Base-by-base conservation (phyloP, 1,140 invertebrate species). In the Neuroterus valhalla region DNA sequence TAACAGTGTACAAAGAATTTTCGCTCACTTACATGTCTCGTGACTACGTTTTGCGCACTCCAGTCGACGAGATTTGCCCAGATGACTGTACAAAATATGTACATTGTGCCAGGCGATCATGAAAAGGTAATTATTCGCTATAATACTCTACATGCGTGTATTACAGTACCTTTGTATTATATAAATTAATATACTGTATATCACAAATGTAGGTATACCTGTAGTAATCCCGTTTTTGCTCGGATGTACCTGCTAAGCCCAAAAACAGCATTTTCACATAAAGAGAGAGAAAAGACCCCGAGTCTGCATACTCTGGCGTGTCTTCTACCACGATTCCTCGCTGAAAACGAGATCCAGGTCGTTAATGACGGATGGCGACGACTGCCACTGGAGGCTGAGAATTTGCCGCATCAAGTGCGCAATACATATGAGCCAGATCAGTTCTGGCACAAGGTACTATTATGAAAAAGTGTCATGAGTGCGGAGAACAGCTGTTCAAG, bases 21-120 rank as follows among this genome's bases (percentile, higher is more conserved):
- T 52, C 72, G 12, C 8, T 46, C 2, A 43, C 52, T 3, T 76
- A 76, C 19, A 76, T 76, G 70, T 17, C 48, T 19, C 31, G 68
- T 2, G 52, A 50, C 44, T 78, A 76, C 48, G 52, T 73, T 6
- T 31, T 42, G 43, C 52, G 66, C 0, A 74, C 67, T 15, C 8
- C 52, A 44, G 43, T 74, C 17, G 14, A 12, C 8, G 23, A 19
- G 31, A 74, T 74, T 15, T 17, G 66, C 48, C 71, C 75, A 15
- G 44, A 52, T 23, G 21, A 73, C 52, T 8, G 11, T n/a, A n/a
- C 14, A 19, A 44, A 68, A 67, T 73, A n/a, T 17, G 2, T 31
- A 52, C 46, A 19, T 50, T 50, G n/a, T 50, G 46, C 19, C n/a
- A 50, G n/a, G 46, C 8, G n/a, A n/a, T 50, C 5, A 50, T n/a